phyloP scores from a whole-genome alignment of 2,888 invertebrate genomes.

The Fragum whitleyi region DNA sequence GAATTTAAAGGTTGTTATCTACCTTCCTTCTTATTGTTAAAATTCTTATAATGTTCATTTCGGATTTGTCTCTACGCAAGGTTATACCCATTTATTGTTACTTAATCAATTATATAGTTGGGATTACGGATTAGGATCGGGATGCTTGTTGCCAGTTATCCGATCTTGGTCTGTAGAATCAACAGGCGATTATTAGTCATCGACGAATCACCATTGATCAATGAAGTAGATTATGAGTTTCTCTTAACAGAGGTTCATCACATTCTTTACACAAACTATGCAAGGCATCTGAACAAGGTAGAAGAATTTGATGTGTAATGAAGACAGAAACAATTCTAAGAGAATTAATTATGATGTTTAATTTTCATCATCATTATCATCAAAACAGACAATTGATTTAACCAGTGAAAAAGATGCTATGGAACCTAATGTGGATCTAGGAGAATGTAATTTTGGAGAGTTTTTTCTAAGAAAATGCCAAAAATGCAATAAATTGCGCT shows the following conservation, averaged over 20 bases:
- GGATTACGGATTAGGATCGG: too few species aligned
- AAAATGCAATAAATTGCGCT: background rate
- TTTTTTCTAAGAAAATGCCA: background rate
- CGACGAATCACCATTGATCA: background rate
- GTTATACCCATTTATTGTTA: too few species aligned
- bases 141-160: too few species aligned
- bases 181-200: too few species aligned
- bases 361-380: background rate
- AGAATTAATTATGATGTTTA: background rate
- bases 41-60: too few species aligned
- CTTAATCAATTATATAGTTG: too few species aligned
- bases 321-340: background rate
- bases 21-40: too few species aligned
- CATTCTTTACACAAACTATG: background rate
- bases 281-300: background rate
- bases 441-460: background rate
- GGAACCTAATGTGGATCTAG: too few species aligned
- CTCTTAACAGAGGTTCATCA: background rate
- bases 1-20: too few species aligned
- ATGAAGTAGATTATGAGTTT: background rate
- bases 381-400: background rate
- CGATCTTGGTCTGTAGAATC: too few species aligned
- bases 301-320: conserved; percentile 5
- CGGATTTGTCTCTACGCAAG: too few species aligned
- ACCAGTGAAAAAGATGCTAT: background rate